Base-by-base conservation (phyloP, 2,113 vertebrate species). In the Sturnus vulgaris region DNA sequence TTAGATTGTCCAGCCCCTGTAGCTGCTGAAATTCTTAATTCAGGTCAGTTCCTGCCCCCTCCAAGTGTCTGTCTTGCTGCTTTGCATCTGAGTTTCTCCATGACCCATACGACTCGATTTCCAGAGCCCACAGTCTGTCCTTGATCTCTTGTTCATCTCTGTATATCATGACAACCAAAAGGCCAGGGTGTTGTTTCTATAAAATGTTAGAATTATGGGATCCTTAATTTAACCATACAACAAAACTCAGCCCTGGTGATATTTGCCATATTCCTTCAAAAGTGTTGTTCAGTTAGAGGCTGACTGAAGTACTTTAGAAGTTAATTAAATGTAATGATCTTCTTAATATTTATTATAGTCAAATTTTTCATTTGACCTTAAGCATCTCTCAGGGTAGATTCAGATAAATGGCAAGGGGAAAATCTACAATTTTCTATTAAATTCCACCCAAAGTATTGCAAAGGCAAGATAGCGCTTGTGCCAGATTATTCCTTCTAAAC, bases 261-360 rank as follows among this genome's bases (percentile, higher is more conserved):
- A 79, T 73, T 92, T 96, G 47, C 91, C 57, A 77, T 30, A 21
- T 92, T 52, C 77, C 70, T 97, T 96, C 65, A 47, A 64, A 96
- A 53, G n/a, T 69, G 39, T 94, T 94, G 69, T 90, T 97, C 59
- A 80, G 60, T 57, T 89, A 93, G 84, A 94, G 64, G 46, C 64
- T 84, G 92, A 80, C 76, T 84, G 90, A 95, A 95, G 78, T 64
- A 87, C 44, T 89, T 93, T 47, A 64, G 86, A 96, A 90, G 86
- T 96, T 97, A 96, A 94, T 97, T 93, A 95, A 84, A 96, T 97
- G 69, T 96, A 95, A 97, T 90, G 28, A 93, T 85, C 77, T 91
- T 96, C 91, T 93, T 95, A 97, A 88, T 97, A 94, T 91, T 93
- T 96, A 93, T 96, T 97, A 73, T 84, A 90, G 82, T 69, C 59